phyloP scores from a whole-genome alignment of 2,797 vertebrate species.

The Chaetophractus vellerosus region DNA sequence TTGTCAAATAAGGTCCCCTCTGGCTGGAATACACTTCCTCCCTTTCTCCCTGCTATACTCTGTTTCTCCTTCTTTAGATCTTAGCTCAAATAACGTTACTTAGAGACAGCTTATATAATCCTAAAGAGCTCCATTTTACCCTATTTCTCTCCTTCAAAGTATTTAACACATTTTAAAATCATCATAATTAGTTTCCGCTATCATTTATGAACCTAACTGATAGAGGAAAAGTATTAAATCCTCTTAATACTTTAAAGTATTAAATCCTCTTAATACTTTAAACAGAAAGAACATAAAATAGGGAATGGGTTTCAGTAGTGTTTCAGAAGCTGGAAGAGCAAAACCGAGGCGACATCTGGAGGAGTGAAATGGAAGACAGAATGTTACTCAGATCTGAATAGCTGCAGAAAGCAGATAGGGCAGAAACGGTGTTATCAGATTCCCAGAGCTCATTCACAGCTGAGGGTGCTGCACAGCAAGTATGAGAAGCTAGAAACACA shows the following conservation, averaged over 20 bases:
- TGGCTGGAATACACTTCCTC: background rate
- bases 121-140: background rate
- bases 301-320: background rate
- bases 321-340: background rate
- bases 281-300: background rate
- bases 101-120: background rate
- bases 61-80: background rate
- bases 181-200: constrained; percentile 49
- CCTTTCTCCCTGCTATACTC: background rate
- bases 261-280: constrained; percentile 6
- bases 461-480: background rate
- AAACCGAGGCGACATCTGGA: background rate
- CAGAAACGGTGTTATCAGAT: background rate
- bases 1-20: background rate
- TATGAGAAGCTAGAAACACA: background rate
- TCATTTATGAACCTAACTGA: too few relatives aligned
- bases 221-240: too few relatives aligned
- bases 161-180: constrained; percentile 53
- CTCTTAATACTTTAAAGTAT: too few relatives aligned
- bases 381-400: background rate
- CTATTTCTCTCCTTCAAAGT: constrained; percentile 34
- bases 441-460: background rate
- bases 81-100: background rate
- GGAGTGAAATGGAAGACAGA: background rate
- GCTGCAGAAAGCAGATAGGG: background rate